Conservation (phyloP, 2,797 vertebrate species). For the Hippopotamyrus pictus region DNA sequence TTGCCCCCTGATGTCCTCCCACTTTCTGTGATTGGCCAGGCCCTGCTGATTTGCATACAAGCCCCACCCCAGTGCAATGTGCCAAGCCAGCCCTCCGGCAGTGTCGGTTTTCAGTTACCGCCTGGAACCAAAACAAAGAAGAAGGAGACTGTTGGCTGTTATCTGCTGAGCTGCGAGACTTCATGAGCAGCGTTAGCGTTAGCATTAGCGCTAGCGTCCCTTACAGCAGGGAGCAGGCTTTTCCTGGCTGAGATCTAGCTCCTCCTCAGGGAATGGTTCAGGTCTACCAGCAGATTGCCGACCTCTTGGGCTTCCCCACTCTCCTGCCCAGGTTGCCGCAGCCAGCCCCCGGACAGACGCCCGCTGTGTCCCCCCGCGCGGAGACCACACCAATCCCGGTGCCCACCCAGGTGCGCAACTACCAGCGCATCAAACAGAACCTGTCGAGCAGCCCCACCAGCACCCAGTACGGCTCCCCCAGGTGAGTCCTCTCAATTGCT, state of each 20-base stretch:
- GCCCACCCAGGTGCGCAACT: constrained; percentile 91
- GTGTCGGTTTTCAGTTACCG: constrained; percentile 32
- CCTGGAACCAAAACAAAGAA: constrained; percentile 24
- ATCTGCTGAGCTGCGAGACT: background rate
- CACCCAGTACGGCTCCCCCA: constrained; percentile 78
- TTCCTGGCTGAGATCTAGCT: background rate
- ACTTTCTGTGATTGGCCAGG: constrained; percentile 47
- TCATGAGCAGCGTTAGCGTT: background rate
- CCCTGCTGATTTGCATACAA: constrained; percentile 51
- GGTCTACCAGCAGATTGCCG: constrained; percentile 29
- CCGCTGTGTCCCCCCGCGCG: constrained; percentile 74
- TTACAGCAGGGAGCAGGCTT: background rate
- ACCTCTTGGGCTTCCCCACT: constrained; percentile 33
- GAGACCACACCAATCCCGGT: constrained; percentile 91
- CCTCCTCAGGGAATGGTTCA: constrained; percentile 23
- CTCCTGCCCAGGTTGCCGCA: constrained; percentile 54
- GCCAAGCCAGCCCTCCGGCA: constrained; percentile 29
- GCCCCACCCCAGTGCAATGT: constrained; percentile 31
- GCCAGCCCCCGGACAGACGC: constrained; percentile 52
- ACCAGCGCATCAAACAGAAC: constrained; percentile 95
- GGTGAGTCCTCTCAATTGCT: constrained; percentile 58
- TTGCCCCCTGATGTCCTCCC: constrained; percentile 28
- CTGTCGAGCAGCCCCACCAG: constrained; percentile 79
- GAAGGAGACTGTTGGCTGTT: background rate
- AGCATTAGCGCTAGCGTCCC: background rate